A percentile compares a stretch with the other conserved stretches of the same genome.
Conservation (phyloP, 2,888 invertebrate species). For the Merodon equestris region DNA sequence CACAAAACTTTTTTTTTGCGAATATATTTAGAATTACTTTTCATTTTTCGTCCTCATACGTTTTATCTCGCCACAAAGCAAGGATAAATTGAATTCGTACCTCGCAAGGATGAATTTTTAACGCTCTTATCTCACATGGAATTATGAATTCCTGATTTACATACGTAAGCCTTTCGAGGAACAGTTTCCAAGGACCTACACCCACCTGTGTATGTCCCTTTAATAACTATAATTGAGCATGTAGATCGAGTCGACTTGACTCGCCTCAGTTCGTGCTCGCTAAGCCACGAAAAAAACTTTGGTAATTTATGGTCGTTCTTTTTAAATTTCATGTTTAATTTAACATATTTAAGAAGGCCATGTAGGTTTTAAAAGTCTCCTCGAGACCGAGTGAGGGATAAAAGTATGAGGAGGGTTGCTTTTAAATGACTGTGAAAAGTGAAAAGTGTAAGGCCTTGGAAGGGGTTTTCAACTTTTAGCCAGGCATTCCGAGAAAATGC, state of each 20-base stretch:
- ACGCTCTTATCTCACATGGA: slow-evolving; percentile 28
- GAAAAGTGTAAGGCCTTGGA: too few relatives aligned
- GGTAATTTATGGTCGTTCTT: slow-evolving; percentile 30
- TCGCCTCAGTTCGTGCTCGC: neutral
- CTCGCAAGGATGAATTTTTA: slow-evolving; percentile 32
- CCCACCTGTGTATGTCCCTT: slow-evolving; percentile 1
- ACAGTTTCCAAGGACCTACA: slow-evolving; percentile 16
- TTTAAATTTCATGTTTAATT: slow-evolving; percentile 23
- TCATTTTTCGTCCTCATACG: slow-evolving; percentile 9
- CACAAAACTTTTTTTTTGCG: slow-evolving; percentile 40
- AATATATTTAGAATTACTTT: slow-evolving; percentile 37
- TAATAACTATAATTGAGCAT: slow-evolving; percentile 35
- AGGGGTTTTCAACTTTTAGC: too few relatives aligned
- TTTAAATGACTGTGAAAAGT: too few relatives aligned
- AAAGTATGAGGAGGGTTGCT: too few relatives aligned
- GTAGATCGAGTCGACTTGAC: too few relatives aligned
- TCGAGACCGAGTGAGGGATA: too few relatives aligned
- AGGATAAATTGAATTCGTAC: slow-evolving; percentile 53
- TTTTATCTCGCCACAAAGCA: slow-evolving; percentile 20
- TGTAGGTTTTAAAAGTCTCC: neutral
- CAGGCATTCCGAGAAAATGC: too few relatives aligned
- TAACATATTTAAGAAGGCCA: slow-evolving; percentile 22
- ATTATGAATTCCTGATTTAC: slow-evolving; percentile 44
- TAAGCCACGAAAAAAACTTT: neutral
- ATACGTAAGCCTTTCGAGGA: slow-evolving; percentile 17